Evolutionary conservation across 2,888 invertebrate species (phyloP), one percentile per base, ranked within the genome.

Genomic region (Oxycera nigricornis): DNA sequence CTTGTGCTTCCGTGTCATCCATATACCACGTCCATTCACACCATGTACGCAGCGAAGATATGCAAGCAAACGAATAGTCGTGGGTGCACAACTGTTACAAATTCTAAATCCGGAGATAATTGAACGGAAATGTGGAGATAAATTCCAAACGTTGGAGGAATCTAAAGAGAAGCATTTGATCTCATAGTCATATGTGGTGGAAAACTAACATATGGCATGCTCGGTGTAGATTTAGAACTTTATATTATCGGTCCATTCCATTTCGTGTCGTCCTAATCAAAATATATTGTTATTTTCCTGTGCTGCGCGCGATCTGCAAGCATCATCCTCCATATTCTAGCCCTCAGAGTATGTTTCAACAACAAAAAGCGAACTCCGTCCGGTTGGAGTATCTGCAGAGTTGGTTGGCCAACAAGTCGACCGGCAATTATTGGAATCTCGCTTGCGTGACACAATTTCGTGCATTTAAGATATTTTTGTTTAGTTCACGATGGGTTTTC

Each of bases 41-140:
- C 55, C 55, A 55, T 39, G 9, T 39, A 20, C 4, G 1, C 2
- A 55, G 24, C 6, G 20, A n/a, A 46, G 46, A 46, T 28, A 59
- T n/a, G n/a, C 59, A n/a, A 28, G 28, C 26, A 61, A 26, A 57
- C 31, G 65, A 26, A 14, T 39, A 65, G n/a, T 39, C 39, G 65
- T 65, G 65, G 65, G 65, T 65, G 65, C 65, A 65, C 65, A 65
- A 65, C 65, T 41, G 65, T 41, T 65, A 41, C 65, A 65, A n/a
- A 52, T 70, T 55, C 70, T 52, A 70, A 65, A 52, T 70, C 55
- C 55, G 70, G 17, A 52, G 70, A 70, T 70, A 70, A 70, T 70
- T 70, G 70, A 70, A 30, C 70, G 70, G 70, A 70, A 70, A 55
- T 68, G 52, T 39, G 30, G 50, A 50, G 68, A 68, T n/a, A 62